Base-by-base conservation (phyloP, 2,888 invertebrate genomes). In the Halocaridina rubra region DNA sequence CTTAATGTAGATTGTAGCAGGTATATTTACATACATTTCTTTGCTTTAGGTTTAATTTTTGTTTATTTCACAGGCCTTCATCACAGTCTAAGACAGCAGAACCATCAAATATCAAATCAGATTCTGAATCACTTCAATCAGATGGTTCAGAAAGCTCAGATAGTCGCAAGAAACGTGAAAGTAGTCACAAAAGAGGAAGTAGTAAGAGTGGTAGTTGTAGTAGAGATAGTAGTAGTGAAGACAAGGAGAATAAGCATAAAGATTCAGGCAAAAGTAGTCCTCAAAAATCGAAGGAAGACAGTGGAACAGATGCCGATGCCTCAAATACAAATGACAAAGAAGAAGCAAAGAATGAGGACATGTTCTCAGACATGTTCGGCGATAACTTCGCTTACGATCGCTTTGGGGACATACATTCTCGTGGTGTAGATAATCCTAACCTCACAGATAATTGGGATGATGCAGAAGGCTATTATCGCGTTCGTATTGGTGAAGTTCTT, bases 371-470 rank as follows among this genome's bases (percentile, higher is more conserved):
- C 32, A 87, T 87, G 87, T 87, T 87, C 74, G 82, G 85, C 7
- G 87, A 87, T 30, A 84, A 85, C 74, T 87, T 87, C 78, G 78
- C 79, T 24, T 76, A 80, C 8, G 87, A 87, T 57, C 81, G 82
- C 33, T 53, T 85, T 3, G 85, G 82, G 10, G 85, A 82, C 30
- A 82, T 85, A 30, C 85, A 79, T 46, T 64, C 82, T 8, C 85
- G 87, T 2, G 61, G 32, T 39, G 72, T 84, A 7, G 98, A 97
- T 91, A 95, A 96, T 91, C 98, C 98, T 0, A 96, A 96, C 72
- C 93, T 99, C 61, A 98, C 96, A 0, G 99, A 99, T 91, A 99
- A 99, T 91, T 99, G 99, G 99, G 99, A 99, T 90, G 99, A 99
- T 91, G 97, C 98, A 0, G 99, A 99, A 92, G 99, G 99, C 57